Conservation (phyloP, 2,888 invertebrate genomes). For the Allolobophora icterica region DNA sequence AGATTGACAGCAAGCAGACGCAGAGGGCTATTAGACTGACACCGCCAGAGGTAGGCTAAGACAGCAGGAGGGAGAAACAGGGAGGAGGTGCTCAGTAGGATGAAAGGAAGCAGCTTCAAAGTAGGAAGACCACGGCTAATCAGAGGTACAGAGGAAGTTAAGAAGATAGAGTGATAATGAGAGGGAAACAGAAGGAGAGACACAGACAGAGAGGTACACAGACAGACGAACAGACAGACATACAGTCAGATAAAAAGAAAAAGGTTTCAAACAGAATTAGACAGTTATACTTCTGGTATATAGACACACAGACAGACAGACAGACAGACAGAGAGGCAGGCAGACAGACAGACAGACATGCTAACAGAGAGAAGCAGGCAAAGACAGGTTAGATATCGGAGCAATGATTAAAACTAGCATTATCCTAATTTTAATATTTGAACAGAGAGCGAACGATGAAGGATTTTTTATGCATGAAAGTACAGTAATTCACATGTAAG, state of each 20-base stretch:
- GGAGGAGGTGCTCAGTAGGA: background rate
- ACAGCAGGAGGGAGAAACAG: background rate
- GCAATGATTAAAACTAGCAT: no score
- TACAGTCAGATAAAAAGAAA: background rate
- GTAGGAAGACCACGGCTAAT: background rate
- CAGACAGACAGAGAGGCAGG: background rate
- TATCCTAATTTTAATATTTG: no score
- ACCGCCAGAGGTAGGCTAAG: background rate
- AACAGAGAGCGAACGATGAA: no score
- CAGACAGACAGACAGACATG: no score
- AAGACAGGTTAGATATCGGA: no score
- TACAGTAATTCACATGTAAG: no score
- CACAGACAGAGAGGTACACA: background rate
- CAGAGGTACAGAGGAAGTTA: background rate
- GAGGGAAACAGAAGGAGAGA: background rate
- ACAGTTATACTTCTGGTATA: no score
- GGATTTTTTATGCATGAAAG: no score
- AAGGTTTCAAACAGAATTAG: no score
- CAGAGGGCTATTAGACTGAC: background rate
- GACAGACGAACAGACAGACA: background rate
- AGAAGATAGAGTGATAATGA: background rate
- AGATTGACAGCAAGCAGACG: background rate
- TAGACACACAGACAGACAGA: background rate
- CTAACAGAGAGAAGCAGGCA: no score
- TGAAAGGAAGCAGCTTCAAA: background rate